A percentile compares a stretch with the other conserved stretches of the same genome.
Conservation (phyloP, 1,140 invertebrate species). For the Harpegnathos saltator region DNA sequence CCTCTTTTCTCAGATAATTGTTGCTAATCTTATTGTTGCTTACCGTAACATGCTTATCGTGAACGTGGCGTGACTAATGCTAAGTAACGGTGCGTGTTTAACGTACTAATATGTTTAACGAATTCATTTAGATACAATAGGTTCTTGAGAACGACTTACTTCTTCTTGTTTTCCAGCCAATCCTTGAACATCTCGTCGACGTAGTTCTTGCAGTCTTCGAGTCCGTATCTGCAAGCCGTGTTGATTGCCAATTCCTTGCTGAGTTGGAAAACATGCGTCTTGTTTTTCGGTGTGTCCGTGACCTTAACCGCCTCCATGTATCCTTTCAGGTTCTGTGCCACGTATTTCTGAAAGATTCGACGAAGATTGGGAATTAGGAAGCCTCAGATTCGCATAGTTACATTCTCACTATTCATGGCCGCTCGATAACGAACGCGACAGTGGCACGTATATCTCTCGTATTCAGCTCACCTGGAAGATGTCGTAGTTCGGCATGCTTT, state of each 20-base stretch:
- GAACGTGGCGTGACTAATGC: too few relatives aligned
- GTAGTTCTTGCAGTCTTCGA: slow-evolving; percentile 87
- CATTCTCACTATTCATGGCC: too few relatives aligned
- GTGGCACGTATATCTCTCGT: neutral
- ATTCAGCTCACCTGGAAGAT: slow-evolving; percentile 60
- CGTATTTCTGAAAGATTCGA: slow-evolving; percentile 51
- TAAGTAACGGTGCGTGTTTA: too few relatives aligned
- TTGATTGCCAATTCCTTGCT: slow-evolving; percentile 88
- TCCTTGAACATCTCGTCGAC: slow-evolving; percentile 88
- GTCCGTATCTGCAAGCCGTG: slow-evolving; percentile 89
- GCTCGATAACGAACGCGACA: neutral
- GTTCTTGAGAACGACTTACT: slow-evolving; percentile 50
- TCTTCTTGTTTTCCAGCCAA: slow-evolving; percentile 86
- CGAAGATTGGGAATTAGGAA: neutral
- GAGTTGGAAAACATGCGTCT: slow-evolving; percentile 88
- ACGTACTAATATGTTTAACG: too few relatives aligned
- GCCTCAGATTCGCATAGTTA: neutral
- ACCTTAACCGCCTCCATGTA: fast-evolving
- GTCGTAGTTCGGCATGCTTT: slow-evolving; percentile 15
- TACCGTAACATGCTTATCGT: too few relatives aligned
- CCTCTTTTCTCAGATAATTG: too few relatives aligned
- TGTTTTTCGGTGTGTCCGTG: slow-evolving; percentile 66
- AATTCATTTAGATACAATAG: neutral
- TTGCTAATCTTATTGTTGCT: too few relatives aligned
- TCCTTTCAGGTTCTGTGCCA: neutral